Evolutionary conservation across 1,140 invertebrate genomes (phyloP).

Genomic region (Pogonus chalceus): DNA sequence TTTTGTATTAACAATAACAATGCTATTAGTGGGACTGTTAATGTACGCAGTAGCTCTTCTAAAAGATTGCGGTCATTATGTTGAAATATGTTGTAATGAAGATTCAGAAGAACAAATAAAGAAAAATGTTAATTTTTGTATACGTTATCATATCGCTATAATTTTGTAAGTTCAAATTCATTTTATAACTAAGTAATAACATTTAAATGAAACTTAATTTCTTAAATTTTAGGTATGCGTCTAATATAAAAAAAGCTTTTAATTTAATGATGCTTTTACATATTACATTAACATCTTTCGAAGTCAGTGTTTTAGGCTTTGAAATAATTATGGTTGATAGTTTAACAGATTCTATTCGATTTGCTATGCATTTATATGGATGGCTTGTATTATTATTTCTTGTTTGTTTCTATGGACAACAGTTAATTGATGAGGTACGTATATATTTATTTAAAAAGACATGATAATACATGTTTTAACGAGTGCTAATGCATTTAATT

Average conservation of each 20-base stretch:
- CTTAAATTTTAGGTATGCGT: constrained; percentile 19
- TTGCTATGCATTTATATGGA: constrained; percentile 23
- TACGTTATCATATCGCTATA: constrained; percentile 22
- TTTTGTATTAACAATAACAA: constrained; percentile 21
- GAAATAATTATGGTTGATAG: constrained; percentile 25
- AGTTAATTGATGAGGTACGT: constrained; percentile 25
- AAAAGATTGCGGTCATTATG: constrained; percentile 17
- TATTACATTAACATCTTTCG: constrained; percentile 24
- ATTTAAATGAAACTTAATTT: no score
- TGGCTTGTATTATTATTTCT: constrained; percentile 24
- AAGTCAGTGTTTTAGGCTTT: constrained; percentile 26
- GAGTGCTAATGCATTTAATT: no score
- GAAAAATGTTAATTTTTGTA: constrained; percentile 9
- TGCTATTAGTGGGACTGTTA: constrained; percentile 23
- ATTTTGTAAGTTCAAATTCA: constrained; percentile 21
- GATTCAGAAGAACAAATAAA: constrained; percentile 11
- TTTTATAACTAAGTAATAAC: no score
- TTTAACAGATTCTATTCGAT: constrained; percentile 22
- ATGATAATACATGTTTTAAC: background rate
- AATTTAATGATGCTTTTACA: constrained; percentile 26
- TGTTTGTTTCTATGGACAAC: constrained; percentile 24
- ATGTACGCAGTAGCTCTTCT: constrained; percentile 23
- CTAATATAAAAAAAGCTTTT: constrained; percentile 21
- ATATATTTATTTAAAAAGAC: no score
- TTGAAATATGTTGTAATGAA: constrained; percentile 11